Conservation (phyloP, 1,140 invertebrate genomes). For the Phymastichus coffea region DNA sequence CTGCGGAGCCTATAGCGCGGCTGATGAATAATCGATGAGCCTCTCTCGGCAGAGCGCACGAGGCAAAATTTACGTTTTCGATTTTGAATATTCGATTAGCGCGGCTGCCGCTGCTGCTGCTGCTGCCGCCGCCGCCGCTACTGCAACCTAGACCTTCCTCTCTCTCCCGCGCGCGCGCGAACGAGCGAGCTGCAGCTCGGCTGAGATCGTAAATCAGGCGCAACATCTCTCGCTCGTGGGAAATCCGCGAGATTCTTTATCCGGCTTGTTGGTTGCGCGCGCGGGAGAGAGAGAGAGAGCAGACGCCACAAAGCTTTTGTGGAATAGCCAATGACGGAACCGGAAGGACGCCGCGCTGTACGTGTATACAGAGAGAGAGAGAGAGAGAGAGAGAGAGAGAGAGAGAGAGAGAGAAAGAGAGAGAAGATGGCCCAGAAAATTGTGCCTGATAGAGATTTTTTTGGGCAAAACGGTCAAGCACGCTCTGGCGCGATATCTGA, state of each 20-base stretch:
- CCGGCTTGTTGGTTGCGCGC: neutral
- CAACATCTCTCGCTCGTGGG: constrained; percentile 13
- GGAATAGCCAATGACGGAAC: constrained; percentile 18
- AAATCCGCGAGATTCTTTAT: constrained; percentile 21
- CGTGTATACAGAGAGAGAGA: no score
- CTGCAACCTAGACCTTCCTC: constrained; percentile 17
- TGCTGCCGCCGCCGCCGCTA: neutral
- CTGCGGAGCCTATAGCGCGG: no score
- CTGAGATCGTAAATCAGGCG: constrained; percentile 19
- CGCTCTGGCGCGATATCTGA: no score
- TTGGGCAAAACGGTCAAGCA: no score
- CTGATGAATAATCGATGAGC: constrained; percentile 28
- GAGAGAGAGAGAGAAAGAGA: no score
- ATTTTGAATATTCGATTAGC: constrained; percentile 30
- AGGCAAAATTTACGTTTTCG: constrained; percentile 15
- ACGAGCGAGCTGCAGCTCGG: no score
- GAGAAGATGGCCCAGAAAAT: no score
- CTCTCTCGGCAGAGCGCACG: neutral
- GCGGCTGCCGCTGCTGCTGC: neutral
- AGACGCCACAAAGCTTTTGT: neutral
- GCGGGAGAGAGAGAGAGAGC: neutral
- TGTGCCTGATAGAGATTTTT: no score
- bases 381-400: no score
- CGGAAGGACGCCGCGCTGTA: constrained; percentile 20
- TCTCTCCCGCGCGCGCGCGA: neutral